Evolutionary conservation across 2,797 vertebrate genomes (phyloP).

Genomic region (Poeciliopsis gracilis): DNA sequence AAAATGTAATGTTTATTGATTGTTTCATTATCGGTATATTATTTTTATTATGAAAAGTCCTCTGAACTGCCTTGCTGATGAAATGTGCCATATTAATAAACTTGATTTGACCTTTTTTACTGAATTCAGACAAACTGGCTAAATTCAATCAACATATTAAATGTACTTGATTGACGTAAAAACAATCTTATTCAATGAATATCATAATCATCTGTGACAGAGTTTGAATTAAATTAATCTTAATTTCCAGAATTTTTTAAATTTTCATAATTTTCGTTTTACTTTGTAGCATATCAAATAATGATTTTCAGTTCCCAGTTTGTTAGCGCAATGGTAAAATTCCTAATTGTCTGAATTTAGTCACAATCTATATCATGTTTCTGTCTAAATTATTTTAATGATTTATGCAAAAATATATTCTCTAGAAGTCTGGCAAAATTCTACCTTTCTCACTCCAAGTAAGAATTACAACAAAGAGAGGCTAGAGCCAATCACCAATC

Average conservation of each 20-base stretch:
- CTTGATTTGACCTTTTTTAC: not conserved
- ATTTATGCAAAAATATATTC: not conserved
- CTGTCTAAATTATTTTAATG: not conserved
- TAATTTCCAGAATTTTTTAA: not conserved
- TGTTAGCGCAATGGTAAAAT: not conserved
- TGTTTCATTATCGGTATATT: too few species aligned
- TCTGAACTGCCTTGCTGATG: too few species aligned
- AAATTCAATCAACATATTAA: not conserved
- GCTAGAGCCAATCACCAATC: slow-evolving; percentile 39
- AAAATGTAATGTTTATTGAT: too few species aligned
- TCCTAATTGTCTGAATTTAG: not conserved
- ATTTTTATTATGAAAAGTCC: too few species aligned
- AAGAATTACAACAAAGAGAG: slow-evolving; percentile 11
- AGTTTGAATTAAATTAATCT: not conserved
- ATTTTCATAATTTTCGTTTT: not conserved
- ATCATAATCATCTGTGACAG: not conserved
- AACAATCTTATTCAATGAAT: not conserved
- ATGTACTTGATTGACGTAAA: not conserved
- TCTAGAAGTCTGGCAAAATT: slow-evolving; percentile 6
- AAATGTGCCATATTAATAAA: too few species aligned
- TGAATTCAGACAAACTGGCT: not conserved
- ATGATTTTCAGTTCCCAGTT: not conserved
- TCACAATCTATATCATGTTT: not conserved
- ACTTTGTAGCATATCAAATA: not conserved
- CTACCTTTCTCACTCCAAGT: not conserved